A percentile compares a stretch with the other conserved stretches of the same genome.
Conservation (phyloP, 2,888 invertebrate genomes). For the Melieria omissa region DNA sequence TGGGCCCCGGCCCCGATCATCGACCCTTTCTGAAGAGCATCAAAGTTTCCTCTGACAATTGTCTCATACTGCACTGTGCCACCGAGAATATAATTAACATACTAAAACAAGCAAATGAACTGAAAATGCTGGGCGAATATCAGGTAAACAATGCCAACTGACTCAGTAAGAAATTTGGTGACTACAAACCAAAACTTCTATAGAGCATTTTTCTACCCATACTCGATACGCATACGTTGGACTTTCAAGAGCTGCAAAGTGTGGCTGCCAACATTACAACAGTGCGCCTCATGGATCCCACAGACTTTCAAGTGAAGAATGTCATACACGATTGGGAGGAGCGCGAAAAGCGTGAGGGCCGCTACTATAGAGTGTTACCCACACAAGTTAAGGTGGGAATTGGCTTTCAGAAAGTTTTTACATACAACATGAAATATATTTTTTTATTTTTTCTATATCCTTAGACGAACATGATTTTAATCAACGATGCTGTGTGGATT, state of each 20-base stretch:
- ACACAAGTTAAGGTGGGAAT: slow-evolving; percentile 54
- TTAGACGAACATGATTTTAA: slow-evolving; percentile 75
- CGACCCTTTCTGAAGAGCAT: slow-evolving; percentile 81
- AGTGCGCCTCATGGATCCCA: slow-evolving; percentile 64
- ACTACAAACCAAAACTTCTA: slow-evolving; percentile 43
- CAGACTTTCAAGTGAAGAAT: slow-evolving; percentile 62
- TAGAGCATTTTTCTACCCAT: slow-evolving; percentile 71
- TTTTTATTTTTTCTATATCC: slow-evolving; percentile 55
- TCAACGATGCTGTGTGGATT: slow-evolving; percentile 77
- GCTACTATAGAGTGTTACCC: slow-evolving; percentile 54
- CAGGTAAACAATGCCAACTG: slow-evolving; percentile 67
- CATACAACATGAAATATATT: background rate
- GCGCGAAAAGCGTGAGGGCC: slow-evolving; percentile 58
- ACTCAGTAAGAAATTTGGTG: background rate
- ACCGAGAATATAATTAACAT: slow-evolving; percentile 74
- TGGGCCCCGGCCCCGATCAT: slow-evolving; percentile 68
- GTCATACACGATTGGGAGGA: slow-evolving; percentile 66
- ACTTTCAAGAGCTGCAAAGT: slow-evolving; percentile 68
- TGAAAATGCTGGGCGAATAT: slow-evolving; percentile 85
- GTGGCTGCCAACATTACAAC: slow-evolving; percentile 64
- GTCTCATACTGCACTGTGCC: slow-evolving; percentile 82
- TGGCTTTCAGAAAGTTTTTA: background rate
- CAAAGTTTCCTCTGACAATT: slow-evolving; percentile 75
- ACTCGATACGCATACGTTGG: slow-evolving; percentile 67
- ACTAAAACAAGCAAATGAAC: slow-evolving; percentile 80